Base-by-base conservation (phyloP, 2,888 invertebrate species). In the Parnassius mnemosyne region DNA sequence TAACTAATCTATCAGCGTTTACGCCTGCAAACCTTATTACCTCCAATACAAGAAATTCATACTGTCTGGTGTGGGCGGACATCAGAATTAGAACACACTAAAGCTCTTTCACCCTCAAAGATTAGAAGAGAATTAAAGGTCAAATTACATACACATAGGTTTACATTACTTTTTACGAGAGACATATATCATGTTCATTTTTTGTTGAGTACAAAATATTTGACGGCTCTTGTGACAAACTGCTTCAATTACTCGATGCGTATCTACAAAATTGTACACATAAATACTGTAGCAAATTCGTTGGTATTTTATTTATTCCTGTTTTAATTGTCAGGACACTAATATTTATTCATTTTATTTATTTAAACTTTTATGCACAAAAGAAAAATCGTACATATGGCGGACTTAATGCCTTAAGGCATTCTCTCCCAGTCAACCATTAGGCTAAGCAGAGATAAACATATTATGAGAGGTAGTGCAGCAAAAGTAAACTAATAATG, bases 61-160 rank as follows among this genome's bases (percentile, higher is more conserved):
- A 56, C 60, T 51, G 52, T 56, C 56, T 58, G 58, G 62, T 56
- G 61, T 58, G 58, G 62, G 62, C 58, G 54, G 57, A 54, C 57
- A 16, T 53, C 43, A 61, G 53, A 62, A 54, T 62, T 58, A 58
- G 62, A 57, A 62, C 54, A 53, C 57, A 56, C 61, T 44, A 34
- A 57, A 57, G 57, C 63, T 59, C 58, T 63, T 55, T 55, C 58
- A 50, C 41, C 55, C 63, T 63, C 13, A 52, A 44, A 43, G 50
- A 63, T 55, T 55, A 49, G 54, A 50, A 49, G 63, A 16, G 16
- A 47, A 53, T 51, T 58, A 63, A 63, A 63, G 63, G 63, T 63
- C 63, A 59, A 59, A 63, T 63, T 63, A 55, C 63, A 55, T 16
- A 50, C 13, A 25, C 42, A 20, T 55, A 34, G 5, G 25, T 25